Conservation (phyloP, 2,888 invertebrate genomes). For the Cataglyphis cursor region DNA sequence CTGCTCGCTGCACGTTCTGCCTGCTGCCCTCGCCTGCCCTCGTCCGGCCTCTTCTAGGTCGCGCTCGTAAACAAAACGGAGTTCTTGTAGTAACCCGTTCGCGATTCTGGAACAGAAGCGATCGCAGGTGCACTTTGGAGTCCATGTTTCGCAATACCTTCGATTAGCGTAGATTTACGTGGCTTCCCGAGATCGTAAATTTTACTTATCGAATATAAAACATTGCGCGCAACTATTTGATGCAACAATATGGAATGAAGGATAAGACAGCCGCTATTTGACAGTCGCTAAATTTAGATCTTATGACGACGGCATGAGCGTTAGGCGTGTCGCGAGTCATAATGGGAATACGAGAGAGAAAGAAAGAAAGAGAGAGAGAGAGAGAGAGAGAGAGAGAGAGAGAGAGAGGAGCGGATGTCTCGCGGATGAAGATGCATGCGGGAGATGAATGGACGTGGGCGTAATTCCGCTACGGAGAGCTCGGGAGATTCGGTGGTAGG, state of each 20-base stretch:
- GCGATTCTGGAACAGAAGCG: conserved; percentile 86
- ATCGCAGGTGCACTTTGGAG: conserved; percentile 61
- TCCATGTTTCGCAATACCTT: background rate
- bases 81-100: conserved; percentile 94
- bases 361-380: conserved; percentile 13
- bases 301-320: background rate
- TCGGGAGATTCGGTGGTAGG: conserved; percentile 26
- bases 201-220: conserved; percentile 2
- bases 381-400: background rate
- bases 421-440: conserved; percentile 48
- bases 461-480: conserved; percentile 42
- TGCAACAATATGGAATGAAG: background rate
- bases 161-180: background rate
- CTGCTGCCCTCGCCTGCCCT: conserved; percentile 68
- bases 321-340: conserved; percentile 36
- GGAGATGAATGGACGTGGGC: conserved; percentile 55
- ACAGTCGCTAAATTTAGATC: conserved; percentile 16
- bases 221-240: background rate
- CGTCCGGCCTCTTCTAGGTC: conserved; percentile 88
- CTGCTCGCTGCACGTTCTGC: conserved; percentile 70
- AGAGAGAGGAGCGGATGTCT: conserved; percentile 26
- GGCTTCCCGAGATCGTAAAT: background rate
- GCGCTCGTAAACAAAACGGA: conserved; percentile 96
- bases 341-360: conserved; percentile 51
- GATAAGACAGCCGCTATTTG: background rate